Evolutionary conservation across 2,113 vertebrate genomes (phyloP).

Genomic region (Apodemus speciosus): DNA sequence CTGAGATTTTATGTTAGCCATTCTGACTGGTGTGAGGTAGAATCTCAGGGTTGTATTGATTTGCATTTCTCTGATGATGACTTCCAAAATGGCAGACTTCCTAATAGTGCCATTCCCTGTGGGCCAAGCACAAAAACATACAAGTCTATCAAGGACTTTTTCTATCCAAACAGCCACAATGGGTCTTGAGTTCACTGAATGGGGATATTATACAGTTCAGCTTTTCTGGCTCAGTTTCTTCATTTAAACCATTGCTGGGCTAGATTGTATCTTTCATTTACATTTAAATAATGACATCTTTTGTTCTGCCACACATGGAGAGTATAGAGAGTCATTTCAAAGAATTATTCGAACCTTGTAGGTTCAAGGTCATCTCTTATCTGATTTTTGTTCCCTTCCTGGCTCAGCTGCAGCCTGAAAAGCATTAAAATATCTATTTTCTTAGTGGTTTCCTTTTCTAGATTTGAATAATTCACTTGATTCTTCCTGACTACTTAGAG

Average conservation of each 20-base stretch:
- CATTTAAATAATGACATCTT: neutral
- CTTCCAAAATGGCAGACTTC: too few species aligned
- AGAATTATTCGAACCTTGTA: neutral
- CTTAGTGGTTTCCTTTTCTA: slow-evolving; percentile 69
- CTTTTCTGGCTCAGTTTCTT: neutral
- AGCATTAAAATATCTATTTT: slow-evolving; percentile 77
- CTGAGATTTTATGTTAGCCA: too few species aligned
- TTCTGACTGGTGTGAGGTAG: too few species aligned
- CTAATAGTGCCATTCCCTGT: too few species aligned
- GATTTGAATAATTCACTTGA: slow-evolving; percentile 72
- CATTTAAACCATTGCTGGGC: neutral
- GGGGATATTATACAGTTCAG: neutral
- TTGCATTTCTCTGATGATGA: too few species aligned
- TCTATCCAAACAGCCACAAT: neutral
- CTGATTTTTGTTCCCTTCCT: slow-evolving; percentile 46
- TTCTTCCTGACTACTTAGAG: slow-evolving; percentile 49
- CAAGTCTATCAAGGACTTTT: neutral
- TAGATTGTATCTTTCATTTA: neutral
- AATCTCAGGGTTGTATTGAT: too few species aligned
- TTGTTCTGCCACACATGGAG: neutral
- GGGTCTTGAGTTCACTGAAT: neutral
- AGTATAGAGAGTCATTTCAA: neutral
- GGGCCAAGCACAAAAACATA: neutral
- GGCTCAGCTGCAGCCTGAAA: slow-evolving; percentile 21
- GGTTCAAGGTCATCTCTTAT: slow-evolving; percentile 66